These are phyloP conservation scores for Artibeus lituratus DNA, from an alignment of 2,797 vertebrate genomes.

Conservation along the genomic window DNA sequence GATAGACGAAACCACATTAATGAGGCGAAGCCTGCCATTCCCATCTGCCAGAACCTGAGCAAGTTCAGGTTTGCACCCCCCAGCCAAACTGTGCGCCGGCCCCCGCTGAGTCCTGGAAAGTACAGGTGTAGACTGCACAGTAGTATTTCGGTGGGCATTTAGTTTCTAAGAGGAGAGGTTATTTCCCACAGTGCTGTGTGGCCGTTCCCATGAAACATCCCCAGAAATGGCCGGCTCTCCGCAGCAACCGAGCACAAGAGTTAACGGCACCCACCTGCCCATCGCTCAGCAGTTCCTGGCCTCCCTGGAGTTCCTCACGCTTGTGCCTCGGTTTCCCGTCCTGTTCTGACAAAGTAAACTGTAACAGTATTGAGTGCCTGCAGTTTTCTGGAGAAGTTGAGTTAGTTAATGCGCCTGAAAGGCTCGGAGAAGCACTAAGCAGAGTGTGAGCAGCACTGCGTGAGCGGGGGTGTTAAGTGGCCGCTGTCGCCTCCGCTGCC, in stretches of 20 bases:
- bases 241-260: not conserved
- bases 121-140: not conserved
- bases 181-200: not conserved
- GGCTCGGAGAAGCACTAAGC: not conserved
- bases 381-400: not conserved
- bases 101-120: too few relatives aligned
- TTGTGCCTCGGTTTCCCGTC: not conserved
- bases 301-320: not conserved
- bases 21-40: not conserved
- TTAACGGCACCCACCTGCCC: too few relatives aligned
- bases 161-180: not conserved
- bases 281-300: not conserved
- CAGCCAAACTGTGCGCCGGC: not conserved
- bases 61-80: not conserved
- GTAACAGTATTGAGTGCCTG: not conserved
- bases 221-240: not conserved
- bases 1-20: not conserved
- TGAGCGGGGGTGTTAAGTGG: fast-evolving
- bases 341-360: not conserved
- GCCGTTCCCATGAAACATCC: not conserved
- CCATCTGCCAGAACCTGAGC: not conserved
- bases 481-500: fast-evolving
- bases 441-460: not conserved
- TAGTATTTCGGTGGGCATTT: not conserved
- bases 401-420: not conserved